These are phyloP conservation scores for Barypeithes pellucidus DNA, from an alignment of 2,888 invertebrate species.

Conservation along the genomic window DNA sequence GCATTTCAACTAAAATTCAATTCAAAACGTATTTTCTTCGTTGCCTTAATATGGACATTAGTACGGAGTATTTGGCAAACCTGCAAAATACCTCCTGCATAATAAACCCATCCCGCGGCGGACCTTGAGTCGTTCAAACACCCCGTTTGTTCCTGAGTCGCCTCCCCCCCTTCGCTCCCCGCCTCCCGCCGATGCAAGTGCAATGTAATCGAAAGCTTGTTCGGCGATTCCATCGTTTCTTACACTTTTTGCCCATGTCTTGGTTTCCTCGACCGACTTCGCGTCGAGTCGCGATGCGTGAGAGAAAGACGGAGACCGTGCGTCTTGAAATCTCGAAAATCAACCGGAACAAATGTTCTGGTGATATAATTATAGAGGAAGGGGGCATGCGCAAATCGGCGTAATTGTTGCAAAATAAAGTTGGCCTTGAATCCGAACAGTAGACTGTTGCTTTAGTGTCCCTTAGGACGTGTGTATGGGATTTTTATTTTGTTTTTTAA, in stretches of 20 bases:
- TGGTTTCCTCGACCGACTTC: constrained; percentile 3
- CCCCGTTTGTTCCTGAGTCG: constrained; percentile 44
- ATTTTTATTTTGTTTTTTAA: constrained; percentile 30
- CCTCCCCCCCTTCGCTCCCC: constrained; percentile 36
- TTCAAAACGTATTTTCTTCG: too few species aligned
- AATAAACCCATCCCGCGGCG: constrained; percentile 47
- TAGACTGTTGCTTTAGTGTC: constrained; percentile 41
- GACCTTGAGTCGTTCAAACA: constrained; percentile 55
- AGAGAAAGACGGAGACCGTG: constrained; percentile 20
- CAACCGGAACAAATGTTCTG: constrained; percentile 60
- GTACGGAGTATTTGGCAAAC: constrained; percentile 28
- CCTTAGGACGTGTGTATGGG: constrained; percentile 30
- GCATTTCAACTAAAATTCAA: too few species aligned
- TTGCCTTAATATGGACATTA: too few species aligned
- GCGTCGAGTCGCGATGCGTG: neutral
- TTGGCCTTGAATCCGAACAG: constrained; percentile 39
- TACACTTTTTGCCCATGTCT: constrained; percentile 12
- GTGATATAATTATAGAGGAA: constrained; percentile 68
- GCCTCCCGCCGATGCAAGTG: constrained; percentile 22
- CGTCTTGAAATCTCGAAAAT: constrained; percentile 38
- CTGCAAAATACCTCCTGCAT: constrained; percentile 46
- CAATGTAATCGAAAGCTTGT: constrained; percentile 29
- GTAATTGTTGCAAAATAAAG: constrained; percentile 44
- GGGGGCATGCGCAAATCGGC: constrained; percentile 60
- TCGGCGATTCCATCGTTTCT: neutral